These are phyloP conservation scores for Andrena minutula DNA, from an alignment of 2,888 invertebrate genomes.

Conservation along the genomic window DNA sequence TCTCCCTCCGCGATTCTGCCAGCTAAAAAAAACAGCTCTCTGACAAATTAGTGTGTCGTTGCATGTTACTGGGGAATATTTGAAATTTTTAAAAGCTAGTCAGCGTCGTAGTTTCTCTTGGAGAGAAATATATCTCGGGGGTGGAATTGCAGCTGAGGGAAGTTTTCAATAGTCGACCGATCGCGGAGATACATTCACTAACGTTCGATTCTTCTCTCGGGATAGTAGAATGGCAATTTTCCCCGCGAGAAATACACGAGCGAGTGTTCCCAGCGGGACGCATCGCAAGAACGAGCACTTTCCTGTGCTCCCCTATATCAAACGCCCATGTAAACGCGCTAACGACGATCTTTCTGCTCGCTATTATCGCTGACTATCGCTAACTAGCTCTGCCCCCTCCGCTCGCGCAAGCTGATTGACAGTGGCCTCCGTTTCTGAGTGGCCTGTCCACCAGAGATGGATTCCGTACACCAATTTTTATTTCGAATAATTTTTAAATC, in stretches of 20 bases:
- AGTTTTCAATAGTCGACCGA: too few relatives aligned
- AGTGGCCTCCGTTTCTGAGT: constrained; percentile 57
- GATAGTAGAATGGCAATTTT: neutral
- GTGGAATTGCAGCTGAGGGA: neutral
- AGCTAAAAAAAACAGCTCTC: neutral
- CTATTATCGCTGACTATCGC: constrained; percentile 58
- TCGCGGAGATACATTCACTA: too few relatives aligned
- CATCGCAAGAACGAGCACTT: constrained; percentile 19
- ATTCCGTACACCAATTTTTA: too few relatives aligned
- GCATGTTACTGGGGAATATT: neutral
- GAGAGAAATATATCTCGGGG: neutral
- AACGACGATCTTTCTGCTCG: constrained; percentile 53
- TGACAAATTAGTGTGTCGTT: constrained; percentile 1
- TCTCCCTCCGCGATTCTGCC: neutral
- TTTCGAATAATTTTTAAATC: too few relatives aligned
- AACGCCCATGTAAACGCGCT: constrained; percentile 35
- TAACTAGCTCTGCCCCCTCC: constrained; percentile 55
- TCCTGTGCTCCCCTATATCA: constrained; percentile 23
- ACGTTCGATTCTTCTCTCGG: too few relatives aligned
- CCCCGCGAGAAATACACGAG: neutral
- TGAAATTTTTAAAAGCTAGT: neutral
- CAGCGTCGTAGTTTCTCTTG: neutral
- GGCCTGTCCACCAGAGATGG: constrained; percentile 3
- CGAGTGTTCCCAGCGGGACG: neutral
- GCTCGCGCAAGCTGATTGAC: constrained; percentile 63